Base-by-base conservation (phyloP, 2,888 invertebrate genomes). In the Hypomecis atomaria region DNA sequence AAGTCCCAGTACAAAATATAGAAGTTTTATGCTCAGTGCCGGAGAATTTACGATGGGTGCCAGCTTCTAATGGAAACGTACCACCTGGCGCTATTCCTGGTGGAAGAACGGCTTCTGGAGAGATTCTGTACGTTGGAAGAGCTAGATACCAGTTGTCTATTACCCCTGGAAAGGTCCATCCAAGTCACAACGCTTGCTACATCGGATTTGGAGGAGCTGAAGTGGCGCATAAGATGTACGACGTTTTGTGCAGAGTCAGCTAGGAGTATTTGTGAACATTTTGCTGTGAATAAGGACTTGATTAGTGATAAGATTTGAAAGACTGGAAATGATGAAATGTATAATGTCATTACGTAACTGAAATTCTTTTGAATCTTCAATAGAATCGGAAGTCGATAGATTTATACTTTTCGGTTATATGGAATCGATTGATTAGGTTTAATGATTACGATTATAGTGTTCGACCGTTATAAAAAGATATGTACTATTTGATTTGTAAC, bases 101-200 rank as follows among this genome's bases (percentile, higher is more conserved):
- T 0, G 94, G 94, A 0, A 86, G 85, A 49, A 94, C 94, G 0
- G 62, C 77, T 0, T 77, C 85, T 5, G 93, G 93, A 5, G 94
- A 94, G 74, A 87, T 89, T 4, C 71, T 94, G 11, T 94, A 93
- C 73, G 89, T 94, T 0, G 94, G 94, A 0, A 86, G 94, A 68
- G 94, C 94, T 0, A 83, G 88, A 43, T 93, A 94, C 75, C 94
- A 94, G 77, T 86, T 94, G 7, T 94, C 93, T 0, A 79, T 94
- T 7, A 92, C 94, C 5, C 94, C 94, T 3, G 95, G 95, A 8
- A 94, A 94, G 75, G 83, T 94, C 6, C 90, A 92, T 4, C 91
- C 91, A 0, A 89, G 89, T 59, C 89, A 89, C 55, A 83, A 86
- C 38, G 77, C 83, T 8, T 92, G 92, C 58, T 91, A 89, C 63